Conservation (phyloP, 2,113 vertebrate species). For the Dromiciops gliroides region DNA sequence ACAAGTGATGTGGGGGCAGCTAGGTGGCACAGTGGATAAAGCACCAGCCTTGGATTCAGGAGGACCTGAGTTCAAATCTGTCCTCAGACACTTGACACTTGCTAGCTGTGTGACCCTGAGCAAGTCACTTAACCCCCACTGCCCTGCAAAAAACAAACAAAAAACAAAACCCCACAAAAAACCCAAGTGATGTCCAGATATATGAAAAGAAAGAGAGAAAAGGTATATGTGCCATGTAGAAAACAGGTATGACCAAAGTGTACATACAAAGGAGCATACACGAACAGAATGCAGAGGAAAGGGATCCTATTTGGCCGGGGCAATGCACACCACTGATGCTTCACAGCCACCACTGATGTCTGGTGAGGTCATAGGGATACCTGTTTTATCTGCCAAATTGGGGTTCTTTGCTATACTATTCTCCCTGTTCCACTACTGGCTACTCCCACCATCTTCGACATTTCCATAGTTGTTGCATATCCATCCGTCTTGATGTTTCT, state of each 20-base stretch:
- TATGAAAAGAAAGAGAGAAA: not conserved
- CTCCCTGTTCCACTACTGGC: not conserved
- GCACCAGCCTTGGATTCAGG: no score
- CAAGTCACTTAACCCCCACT: no score
- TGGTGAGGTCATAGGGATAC: not conserved
- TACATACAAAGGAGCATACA: no score
- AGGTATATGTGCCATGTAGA: not conserved
- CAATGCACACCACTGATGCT: not conserved
- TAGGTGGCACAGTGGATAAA: no score
- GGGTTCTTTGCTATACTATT: not conserved
- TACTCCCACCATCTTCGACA: not conserved
- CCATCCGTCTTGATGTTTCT: not conserved
- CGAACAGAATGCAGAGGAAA: not conserved
- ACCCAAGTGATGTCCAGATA: not conserved
- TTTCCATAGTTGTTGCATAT: not conserved
- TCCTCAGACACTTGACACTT: no score
- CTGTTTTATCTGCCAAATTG: not conserved
- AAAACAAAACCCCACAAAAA: no score
- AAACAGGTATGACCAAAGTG: not conserved
- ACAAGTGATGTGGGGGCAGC: no score
- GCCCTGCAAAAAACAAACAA: no score
- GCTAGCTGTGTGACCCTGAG: no score
- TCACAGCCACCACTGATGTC: not conserved
- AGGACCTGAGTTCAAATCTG: no score
- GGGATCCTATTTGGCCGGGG: not conserved